A percentile compares a stretch with the other conserved stretches of the same genome.
These are phyloP conservation scores for Saccostrea echinata DNA, from an alignment of 1,140 invertebrate species.

Conservation along the genomic window DNA sequence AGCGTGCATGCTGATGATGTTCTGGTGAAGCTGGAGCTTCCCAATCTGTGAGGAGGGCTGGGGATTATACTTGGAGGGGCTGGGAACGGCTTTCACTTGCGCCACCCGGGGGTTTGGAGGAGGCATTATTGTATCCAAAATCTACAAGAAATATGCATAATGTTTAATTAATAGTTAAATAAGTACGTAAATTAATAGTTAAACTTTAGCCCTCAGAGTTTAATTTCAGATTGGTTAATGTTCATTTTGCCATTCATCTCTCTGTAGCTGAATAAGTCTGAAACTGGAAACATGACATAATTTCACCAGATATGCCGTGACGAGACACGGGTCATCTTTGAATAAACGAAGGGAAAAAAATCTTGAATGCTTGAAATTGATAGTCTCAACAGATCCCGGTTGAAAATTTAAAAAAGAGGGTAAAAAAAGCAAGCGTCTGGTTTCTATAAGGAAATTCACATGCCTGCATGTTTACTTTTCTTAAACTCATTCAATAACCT, in stretches of 20 bases:
- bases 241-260: no score
- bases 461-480: not conserved
- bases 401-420: not conserved
- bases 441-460: not conserved
- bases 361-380: not conserved
- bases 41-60: slow-evolving; percentile 16
- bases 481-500: not conserved
- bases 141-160: slow-evolving; percentile 24
- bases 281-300: no score
- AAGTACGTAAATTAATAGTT: no score
- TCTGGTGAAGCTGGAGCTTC: slow-evolving; percentile 22
- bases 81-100: not conserved
- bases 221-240: no score
- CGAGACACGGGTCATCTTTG: no score
- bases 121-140: slow-evolving; percentile 51
- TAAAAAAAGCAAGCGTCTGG: not conserved
- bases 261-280: no score
- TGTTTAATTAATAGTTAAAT: no score
- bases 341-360: no score
- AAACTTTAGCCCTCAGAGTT: no score
- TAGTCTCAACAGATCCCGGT: not conserved
- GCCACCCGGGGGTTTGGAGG: slow-evolving; percentile 35
- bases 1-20: slow-evolving; percentile 17
- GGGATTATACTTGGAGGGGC: not conserved
- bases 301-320: no score